Base-by-base conservation (phyloP, 2,113 vertebrate species). In the Lethenteron reissneri region DNA sequence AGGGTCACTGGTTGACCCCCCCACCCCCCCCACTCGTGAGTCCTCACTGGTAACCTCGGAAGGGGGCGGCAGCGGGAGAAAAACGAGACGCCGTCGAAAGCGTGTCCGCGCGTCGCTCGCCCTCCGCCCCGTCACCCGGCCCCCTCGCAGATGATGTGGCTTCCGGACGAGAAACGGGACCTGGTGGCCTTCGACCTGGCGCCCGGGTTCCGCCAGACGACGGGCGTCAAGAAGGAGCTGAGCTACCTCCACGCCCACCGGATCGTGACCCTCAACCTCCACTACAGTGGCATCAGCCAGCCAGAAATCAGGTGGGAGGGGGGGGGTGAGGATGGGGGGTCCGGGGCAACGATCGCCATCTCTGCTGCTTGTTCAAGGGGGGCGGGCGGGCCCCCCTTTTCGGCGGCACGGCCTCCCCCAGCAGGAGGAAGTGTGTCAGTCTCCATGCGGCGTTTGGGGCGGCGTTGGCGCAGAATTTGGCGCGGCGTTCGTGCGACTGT, bases 121-220 rank as follows among this genome's bases (percentile, higher is more conserved):
- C 25, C 10, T 10, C 3, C 1, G 13, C 21, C 8, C 3, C 13
- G 8, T 41, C 4, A n/a, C 21, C 2, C 12, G 15, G 1, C 2
- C 56, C 64, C 75, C 71, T 60, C 71, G 57, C 74, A 99, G 94
- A 78, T 99, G 41, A 79, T 88, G 21, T 99, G 92, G 94, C 83
- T 94, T 75, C 88, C 88, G 0, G 72, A 84, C 64, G 72, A 71
- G 11, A 73, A 83, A 70, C 81, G 87, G 73, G 70, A 79, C 0
- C 60, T 79, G 72, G 84, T 91, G 64, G 83, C 82, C 8, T 70
- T 57, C 10, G 73, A 41, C 41, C 41, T 11, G 7, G 83, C 81
- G 57, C 84, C 86, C 3, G 76, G 76, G 1, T 79, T 95, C 77
- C 83, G 74, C 57, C 90, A 95, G 56, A 71, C 95, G 71, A 94